A percentile compares a stretch with the other conserved stretches of the same genome.
These are phyloP conservation scores for Cheilosia vulpina DNA, from an alignment of 2,888 invertebrate species.

Conservation along the genomic window DNA sequence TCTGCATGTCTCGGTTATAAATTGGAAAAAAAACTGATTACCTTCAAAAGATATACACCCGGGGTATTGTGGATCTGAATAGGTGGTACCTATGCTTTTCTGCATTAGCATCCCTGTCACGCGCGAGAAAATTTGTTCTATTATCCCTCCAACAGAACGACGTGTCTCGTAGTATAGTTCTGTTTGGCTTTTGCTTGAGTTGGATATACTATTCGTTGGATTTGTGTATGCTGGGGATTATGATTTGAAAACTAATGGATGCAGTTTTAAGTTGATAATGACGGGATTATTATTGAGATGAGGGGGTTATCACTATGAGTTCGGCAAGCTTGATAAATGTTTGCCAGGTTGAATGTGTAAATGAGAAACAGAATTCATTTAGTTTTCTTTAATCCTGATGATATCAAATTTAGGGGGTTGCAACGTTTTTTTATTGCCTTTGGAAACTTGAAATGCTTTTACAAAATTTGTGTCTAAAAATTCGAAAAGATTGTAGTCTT, in stretches of 20 bases:
- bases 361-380: too few species aligned
- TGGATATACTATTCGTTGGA: background rate
- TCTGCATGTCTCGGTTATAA: slow-evolving; percentile 56
- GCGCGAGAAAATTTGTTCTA: slow-evolving; percentile 51
- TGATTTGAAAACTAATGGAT: background rate
- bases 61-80: too few species aligned
- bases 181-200: background rate
- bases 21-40: slow-evolving; percentile 40
- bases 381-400: too few species aligned
- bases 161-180: slow-evolving; percentile 20
- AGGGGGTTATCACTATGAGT: too few species aligned
- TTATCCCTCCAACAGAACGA: slow-evolving; percentile 24
- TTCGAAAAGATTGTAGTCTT: too few species aligned
- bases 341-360: too few species aligned
- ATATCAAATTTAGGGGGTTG: too few species aligned
- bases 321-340: too few species aligned
- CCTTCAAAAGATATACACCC: slow-evolving; percentile 13
- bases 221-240: background rate
- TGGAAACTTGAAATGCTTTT: too few species aligned
- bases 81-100: background rate
- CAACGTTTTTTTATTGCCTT: too few species aligned
- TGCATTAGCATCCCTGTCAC: slow-evolving; percentile 33
- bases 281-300: too few species aligned
- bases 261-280: slow-evolving; percentile 4
- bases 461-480: too few species aligned